phyloP scores from a whole-genome alignment of 2,888 invertebrate genomes.

The Parasteatoda lunata region DNA sequence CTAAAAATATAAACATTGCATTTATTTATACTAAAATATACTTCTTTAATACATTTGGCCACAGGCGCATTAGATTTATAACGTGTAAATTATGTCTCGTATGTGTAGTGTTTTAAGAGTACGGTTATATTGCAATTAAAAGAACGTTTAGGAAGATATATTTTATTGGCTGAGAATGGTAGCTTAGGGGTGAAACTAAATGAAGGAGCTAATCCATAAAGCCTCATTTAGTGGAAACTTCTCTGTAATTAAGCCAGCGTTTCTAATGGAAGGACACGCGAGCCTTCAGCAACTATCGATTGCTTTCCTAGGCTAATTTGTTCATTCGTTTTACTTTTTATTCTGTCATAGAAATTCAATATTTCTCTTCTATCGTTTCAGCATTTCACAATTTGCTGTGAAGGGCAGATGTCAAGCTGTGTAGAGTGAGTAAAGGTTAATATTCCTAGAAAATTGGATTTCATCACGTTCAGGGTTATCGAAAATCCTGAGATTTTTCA shows the following conservation, averaged over 20 bases:
- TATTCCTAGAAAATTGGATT: too few relatives aligned
- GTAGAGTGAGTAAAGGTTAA: too few relatives aligned
- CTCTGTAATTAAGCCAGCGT: conserved; percentile 28
- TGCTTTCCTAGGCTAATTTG: conserved; percentile 22
- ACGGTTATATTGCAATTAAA: too few relatives aligned
- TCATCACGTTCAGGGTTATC: too few relatives aligned
- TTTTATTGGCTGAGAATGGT: neutral
- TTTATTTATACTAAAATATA: too few relatives aligned
- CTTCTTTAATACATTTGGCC: too few relatives aligned
- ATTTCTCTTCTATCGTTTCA: neutral
- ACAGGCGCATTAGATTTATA: too few relatives aligned
- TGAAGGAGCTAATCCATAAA: conserved; percentile 45
- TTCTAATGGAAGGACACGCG: conserved; percentile 17
- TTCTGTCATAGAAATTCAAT: neutral
- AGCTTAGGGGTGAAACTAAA: neutral
- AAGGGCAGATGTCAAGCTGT: conserved; percentile 1
- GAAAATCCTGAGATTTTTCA: too few relatives aligned
- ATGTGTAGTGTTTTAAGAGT: too few relatives aligned
- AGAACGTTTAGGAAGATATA: neutral
- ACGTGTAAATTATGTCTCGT: too few relatives aligned
- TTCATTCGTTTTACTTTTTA: conserved; percentile 20
- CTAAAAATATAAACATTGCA: too few relatives aligned
- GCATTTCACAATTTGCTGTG: neutral
- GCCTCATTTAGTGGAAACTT: conserved; percentile 38
- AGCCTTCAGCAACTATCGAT: conserved; percentile 21